Evolutionary conservation across 2,797 vertebrate genomes (phyloP), one percentile per base, ranked within the genome.

Genomic region (Melanotaenia pygmaea): DNA sequence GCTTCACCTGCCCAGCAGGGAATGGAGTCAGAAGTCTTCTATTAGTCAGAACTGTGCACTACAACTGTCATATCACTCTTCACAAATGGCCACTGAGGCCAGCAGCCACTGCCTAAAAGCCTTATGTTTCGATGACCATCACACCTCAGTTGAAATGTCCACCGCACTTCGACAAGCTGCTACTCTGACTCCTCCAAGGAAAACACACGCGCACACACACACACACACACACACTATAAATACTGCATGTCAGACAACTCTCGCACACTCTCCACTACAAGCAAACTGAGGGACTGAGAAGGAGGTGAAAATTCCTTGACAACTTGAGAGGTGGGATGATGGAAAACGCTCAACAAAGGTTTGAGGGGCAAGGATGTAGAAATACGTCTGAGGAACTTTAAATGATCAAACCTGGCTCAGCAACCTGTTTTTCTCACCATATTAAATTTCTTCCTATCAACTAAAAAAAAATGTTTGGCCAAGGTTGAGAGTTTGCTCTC

Each of bases 1-100:
- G 73, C 87, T 87, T 89, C 89, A 93, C 89, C 88, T 90, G 84
- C 63, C 73, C 85, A 71, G 84, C 50, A 59, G 58, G 81, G 77
- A 45, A 70, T 62, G 32, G 45, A 59, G 59, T 79, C 66, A 72
- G 71, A 81, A 72, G 74, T 63, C 43, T 28, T 84, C 76, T 76
- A 84, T 89, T 86, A 88, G 89, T 90, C 91, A 89, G 83, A 77
- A 43, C 74, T 61, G 63, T 43, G 65, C 56, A 12, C 83, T 24
- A 30, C 60, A 61, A 64, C 73, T 72, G 82, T 88, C 82, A 80
- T 76, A 77, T 89, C 84, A 77, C 69, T 82, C 82, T 40, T 77
- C 75, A 74, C 62, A 86, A 84, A 88, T 18, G 40, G 72, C 80
- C 63, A 50, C 64, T 59, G 67, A 80, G 77, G 84, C 77, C 79